These are phyloP conservation scores for Tachyglossus aculeatus DNA, from an alignment of 2,797 vertebrate genomes.

Conservation along the genomic window DNA sequence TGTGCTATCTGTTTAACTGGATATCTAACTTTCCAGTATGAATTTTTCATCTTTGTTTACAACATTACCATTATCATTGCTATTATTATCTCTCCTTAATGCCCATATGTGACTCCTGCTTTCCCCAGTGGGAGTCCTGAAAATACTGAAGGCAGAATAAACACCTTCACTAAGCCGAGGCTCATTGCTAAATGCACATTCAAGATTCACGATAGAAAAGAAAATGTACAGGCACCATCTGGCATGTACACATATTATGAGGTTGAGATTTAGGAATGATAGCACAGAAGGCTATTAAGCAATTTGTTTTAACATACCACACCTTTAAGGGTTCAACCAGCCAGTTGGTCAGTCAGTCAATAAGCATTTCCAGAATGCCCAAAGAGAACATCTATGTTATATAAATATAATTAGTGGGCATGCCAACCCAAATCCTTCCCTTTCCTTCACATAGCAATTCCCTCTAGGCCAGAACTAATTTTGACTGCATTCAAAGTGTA, in stretches of 20 bases:
- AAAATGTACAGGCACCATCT: background rate
- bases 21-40: too few species aligned
- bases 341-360: too few species aligned
- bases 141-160: constrained; percentile 1
- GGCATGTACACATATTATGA: background rate
- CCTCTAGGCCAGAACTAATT: too few species aligned
- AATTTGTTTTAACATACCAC: background rate
- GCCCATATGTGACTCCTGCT: background rate
- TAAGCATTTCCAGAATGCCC: too few species aligned
- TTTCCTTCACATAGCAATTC: too few species aligned
- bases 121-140: background rate
- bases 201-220: background rate
- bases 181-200: constrained; percentile 5
- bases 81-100: background rate
- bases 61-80: background rate
- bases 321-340: too few species aligned
- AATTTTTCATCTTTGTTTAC: too few species aligned
- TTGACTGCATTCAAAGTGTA: background rate
- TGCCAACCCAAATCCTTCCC: too few species aligned
- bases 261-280: constrained; percentile 10
- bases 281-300: constrained; percentile 10
- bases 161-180: background rate
- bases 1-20: too few species aligned
- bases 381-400: too few species aligned
- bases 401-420: too few species aligned